phyloP scores from a whole-genome alignment of 2,797 vertebrate genomes.

The Megaceryle alcyon region DNA sequence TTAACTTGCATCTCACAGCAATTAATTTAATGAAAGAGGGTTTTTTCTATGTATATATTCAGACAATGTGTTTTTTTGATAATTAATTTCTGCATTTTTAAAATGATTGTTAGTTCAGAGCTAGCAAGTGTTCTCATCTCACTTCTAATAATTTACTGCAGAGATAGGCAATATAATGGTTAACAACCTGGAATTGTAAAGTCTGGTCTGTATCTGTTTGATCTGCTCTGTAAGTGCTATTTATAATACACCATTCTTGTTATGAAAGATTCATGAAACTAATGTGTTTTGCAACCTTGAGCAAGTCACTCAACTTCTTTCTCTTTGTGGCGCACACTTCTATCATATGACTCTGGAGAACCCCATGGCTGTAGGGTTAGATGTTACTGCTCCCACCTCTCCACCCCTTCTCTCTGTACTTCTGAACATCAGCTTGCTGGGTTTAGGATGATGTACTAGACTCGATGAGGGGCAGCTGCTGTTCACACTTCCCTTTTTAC shows the following conservation, averaged over 20 bases:
- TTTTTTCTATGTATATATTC: slow-evolving; percentile 34
- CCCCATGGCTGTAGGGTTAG: background rate
- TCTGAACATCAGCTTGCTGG: background rate
- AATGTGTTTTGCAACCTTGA: slow-evolving; percentile 34
- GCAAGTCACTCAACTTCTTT: background rate
- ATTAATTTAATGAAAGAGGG: slow-evolving; percentile 45
- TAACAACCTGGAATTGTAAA: background rate
- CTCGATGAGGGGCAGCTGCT: background rate
- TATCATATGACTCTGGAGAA: background rate
- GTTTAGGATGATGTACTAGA: background rate
- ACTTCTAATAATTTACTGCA: slow-evolving; percentile 8
- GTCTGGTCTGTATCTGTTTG: background rate
- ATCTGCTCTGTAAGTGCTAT: slow-evolving; percentile 4
- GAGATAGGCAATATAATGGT: background rate
- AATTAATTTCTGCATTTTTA: slow-evolving; percentile 39
- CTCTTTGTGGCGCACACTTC: background rate
- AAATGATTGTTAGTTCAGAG: background rate
- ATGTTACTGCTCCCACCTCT: background rate
- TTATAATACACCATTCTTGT: slow-evolving; percentile 21
- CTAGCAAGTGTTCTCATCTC: background rate
- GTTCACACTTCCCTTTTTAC: background rate
- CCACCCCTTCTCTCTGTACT: background rate
- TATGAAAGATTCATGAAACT: slow-evolving; percentile 42
- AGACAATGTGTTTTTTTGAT: slow-evolving; percentile 35
- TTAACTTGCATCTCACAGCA: slow-evolving; percentile 52